These are phyloP conservation scores for Staurois parvus DNA, from an alignment of 2,797 vertebrate species.

Conservation along the genomic window DNA sequence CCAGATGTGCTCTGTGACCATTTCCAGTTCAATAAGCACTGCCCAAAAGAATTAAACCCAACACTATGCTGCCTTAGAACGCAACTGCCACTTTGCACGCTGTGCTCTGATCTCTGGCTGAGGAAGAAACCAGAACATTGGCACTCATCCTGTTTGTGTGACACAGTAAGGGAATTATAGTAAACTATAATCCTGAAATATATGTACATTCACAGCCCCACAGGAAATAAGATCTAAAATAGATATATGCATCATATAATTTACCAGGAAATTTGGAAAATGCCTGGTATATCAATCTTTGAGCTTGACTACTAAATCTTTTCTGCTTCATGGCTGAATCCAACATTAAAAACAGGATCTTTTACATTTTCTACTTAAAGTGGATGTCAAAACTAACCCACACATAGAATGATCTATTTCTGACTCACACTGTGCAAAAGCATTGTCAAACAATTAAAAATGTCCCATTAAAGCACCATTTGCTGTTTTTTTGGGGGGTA, in stretches of 20 bases:
- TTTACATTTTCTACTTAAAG: too few species aligned
- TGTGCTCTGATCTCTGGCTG: not conserved
- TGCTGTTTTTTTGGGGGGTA: too few species aligned
- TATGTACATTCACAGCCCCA: not conserved
- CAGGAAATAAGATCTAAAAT: not conserved
- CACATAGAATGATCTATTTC: too few species aligned
- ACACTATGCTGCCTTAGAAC: not conserved
- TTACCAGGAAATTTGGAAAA: not conserved
- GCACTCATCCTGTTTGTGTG: not conserved
- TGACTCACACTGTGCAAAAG: too few species aligned
- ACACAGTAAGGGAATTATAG: constrained; percentile 9
- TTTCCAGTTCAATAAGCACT: not conserved
- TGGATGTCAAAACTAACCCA: too few species aligned
- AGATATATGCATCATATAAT: not conserved
- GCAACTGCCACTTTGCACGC: not conserved
- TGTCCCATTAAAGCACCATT: too few species aligned
- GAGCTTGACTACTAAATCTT: too few species aligned
- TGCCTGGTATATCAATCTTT: not conserved
- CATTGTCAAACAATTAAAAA: too few species aligned
- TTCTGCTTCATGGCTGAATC: too few species aligned
- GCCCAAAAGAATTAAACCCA: constrained; percentile 1
- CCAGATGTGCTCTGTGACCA: constrained; percentile 2
- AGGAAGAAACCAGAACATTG: not conserved
- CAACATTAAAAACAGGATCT: too few species aligned
- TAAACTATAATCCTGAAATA: not conserved